Evolutionary conservation across 2,888 invertebrate species (phyloP), one percentile per base, ranked within the genome.

Genomic region (Congeria kusceri): DNA sequence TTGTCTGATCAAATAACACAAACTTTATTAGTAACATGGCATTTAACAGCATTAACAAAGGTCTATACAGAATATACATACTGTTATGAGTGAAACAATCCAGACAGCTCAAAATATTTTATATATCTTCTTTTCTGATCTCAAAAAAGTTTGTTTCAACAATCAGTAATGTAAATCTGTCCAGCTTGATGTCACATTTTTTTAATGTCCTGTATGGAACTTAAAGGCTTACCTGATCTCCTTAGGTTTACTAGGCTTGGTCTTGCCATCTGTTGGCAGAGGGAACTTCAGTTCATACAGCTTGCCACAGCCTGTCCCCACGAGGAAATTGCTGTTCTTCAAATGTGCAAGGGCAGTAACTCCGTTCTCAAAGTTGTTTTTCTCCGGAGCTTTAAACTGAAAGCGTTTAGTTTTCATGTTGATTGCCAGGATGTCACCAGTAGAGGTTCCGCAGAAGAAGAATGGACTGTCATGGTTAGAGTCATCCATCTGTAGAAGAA

Each of bases 251-350:
- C 47, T 32, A 39, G 53, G 73, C 70, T 77, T 77, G 15, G 70
- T 59, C 4, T 65, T 61, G 18, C 44, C 47, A 15, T 61, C 62
- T 23, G 5, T 53, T 20, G 78, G 78, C 13, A 77, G 20, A 15
- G 83, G 83, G n/a, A 83, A 83, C 49, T 80, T 74, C 49, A 83
- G 63, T 46, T 83, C 83, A 58, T 64, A 70, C 29, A 83, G 39
- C 0, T 95, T 96, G 0, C 98, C 98, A 93, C 97, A 96, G 0
- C 98, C 98, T 3, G 96, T 96, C 0, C 98, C 98, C 74, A 98
- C 95, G 2, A 98, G 93, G 44, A 94, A 77, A 59, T 93, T 89
- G 27, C 88, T 90, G 69, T 87, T 91, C 62, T 90, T 89, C 18
- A 94, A 85, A 58, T 92, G 85, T 32, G 88, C 84, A 39, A 94